phyloP scores from a whole-genome alignment of 1,140 invertebrate genomes.

The Triops longicaudatus region DNA sequence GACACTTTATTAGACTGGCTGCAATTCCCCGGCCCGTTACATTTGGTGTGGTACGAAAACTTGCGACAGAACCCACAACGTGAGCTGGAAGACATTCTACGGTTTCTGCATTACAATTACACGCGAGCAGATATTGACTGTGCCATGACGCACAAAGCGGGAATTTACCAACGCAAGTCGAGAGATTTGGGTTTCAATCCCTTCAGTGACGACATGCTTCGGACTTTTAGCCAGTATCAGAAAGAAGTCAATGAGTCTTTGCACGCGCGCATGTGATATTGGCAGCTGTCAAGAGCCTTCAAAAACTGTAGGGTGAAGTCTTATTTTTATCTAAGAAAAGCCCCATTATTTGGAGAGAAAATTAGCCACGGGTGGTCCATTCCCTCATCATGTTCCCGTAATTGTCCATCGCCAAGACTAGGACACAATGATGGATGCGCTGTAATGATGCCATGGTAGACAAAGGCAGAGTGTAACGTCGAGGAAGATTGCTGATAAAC shows the following conservation, averaged over 20 bases:
- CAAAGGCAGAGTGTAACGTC: neutral
- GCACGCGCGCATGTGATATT: neutral
- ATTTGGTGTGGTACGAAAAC: slow-evolving; percentile 36
- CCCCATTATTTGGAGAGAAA: too few relatives aligned
- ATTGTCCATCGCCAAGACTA: neutral
- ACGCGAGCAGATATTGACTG: neutral
- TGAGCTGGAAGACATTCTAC: slow-evolving; percentile 32
- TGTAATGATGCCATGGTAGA: neutral
- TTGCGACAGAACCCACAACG: slow-evolving; percentile 30
- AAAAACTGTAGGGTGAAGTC: too few relatives aligned
- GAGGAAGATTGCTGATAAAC: slow-evolving; percentile 40
- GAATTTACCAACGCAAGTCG: neutral
- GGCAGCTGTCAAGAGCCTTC: too few relatives aligned
- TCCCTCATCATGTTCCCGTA: neutral
- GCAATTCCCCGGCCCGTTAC: slow-evolving; percentile 29
- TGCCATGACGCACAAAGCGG: neutral
- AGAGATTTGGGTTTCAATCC: neutral
- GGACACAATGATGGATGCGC: neutral
- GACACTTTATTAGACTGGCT: slow-evolving; percentile 34
- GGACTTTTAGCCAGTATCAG: neutral
- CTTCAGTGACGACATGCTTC: neutral
- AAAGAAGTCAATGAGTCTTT: neutral
- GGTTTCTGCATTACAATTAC: slow-evolving; percentile 29
- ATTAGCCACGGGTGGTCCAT: neutral
- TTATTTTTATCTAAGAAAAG: too few relatives aligned